These are phyloP conservation scores for Hydrophis major DNA, from an alignment of 2,797 vertebrate genomes.

Conservation along the genomic window DNA sequence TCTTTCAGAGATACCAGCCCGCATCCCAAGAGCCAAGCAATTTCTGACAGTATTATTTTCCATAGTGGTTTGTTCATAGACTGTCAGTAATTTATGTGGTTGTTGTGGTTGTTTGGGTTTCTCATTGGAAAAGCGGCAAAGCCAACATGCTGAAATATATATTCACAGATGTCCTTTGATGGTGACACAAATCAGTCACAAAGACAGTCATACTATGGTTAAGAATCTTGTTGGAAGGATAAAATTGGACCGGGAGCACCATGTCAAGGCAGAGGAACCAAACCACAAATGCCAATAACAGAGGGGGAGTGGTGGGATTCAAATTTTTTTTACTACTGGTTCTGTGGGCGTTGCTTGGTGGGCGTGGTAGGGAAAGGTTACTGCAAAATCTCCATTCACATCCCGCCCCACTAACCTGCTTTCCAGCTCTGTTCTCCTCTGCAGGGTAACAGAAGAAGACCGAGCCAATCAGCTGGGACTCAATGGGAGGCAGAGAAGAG, in stretches of 20 bases:
- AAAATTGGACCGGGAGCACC: neutral
- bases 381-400: too few species aligned
- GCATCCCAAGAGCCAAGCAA: neutral
- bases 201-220: neutral
- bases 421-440: too few species aligned
- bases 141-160: too few species aligned
- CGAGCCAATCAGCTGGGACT: too few species aligned
- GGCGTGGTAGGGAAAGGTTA: too few species aligned
- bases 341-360: too few species aligned
- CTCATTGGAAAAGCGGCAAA: neutral
- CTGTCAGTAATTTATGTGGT: neutral
- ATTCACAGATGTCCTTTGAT: neutral
- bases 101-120: neutral
- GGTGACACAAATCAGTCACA: neutral
- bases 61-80: neutral
- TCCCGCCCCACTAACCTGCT: too few species aligned
- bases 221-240: neutral
- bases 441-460: too few species aligned
- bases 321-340: too few species aligned
- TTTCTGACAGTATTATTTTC: neutral
- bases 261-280: neutral
- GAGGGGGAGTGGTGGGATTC: too few species aligned
- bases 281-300: neutral
- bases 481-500: too few species aligned
- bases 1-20: neutral